Evolutionary conservation across 2,888 invertebrate species (phyloP).

Genomic region (Dasypogon diadema): DNA sequence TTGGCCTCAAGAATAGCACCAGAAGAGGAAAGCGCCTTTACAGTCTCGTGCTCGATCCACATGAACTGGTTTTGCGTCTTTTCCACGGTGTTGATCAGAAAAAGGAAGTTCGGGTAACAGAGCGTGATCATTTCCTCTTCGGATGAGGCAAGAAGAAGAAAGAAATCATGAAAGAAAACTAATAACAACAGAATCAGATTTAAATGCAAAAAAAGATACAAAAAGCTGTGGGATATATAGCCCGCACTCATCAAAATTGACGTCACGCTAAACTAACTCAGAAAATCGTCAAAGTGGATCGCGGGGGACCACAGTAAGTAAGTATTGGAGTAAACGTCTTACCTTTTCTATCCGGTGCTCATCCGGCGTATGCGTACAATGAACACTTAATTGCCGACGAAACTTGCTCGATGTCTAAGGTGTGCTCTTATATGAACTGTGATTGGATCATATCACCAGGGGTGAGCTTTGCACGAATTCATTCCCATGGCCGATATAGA

Average conservation of each 20-base stretch:
- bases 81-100: conserved; percentile 60
- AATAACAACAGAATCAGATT: conserved; percentile 37
- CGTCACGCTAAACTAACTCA: conserved; percentile 49
- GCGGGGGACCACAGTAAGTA: neutral
- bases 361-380: conserved; percentile 47
- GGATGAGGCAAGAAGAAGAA: conserved; percentile 55
- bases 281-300: conserved; percentile 49
- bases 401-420: conserved; percentile 19
- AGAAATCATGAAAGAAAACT: conserved; percentile 37
- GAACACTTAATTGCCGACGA: conserved; percentile 45
- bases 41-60: conserved; percentile 40
- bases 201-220: conserved; percentile 31
- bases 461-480: conserved; percentile 33
- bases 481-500: conserved; percentile 48
- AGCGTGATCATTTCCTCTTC: conserved; percentile 60
- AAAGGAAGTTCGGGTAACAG: conserved; percentile 59
- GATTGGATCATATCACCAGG: conserved; percentile 36
- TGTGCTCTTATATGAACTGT: conserved; percentile 33
- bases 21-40: conserved; percentile 12
- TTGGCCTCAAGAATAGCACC: conserved; percentile 24
- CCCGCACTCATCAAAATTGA: conserved; percentile 48
- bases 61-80: conserved; percentile 56
- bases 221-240: conserved; percentile 11
- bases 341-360: conserved; percentile 33
- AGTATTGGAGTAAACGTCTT: conserved; percentile 22